Percentiles rank a stretch among this genome's conserved stretches.
phyloP scores from a whole-genome alignment of 2,888 invertebrate species.

The Drosophila recens region DNA sequence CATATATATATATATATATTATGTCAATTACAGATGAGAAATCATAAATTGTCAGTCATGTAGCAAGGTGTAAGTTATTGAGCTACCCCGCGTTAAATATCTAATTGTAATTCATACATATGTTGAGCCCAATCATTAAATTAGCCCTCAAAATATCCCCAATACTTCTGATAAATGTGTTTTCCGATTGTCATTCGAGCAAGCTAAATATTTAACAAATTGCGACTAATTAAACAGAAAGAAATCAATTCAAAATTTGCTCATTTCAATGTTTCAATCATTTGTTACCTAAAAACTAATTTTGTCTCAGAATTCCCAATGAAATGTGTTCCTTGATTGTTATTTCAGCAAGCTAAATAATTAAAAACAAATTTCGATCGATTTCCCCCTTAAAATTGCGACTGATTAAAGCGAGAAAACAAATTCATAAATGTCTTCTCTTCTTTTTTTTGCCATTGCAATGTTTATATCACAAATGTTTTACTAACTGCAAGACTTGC shows the following conservation, averaged over 20 bases:
- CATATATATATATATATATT: conserved; percentile 2
- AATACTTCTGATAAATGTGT: neutral
- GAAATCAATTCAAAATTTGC: neutral
- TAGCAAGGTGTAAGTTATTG: conserved; percentile 64
- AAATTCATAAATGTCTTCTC: neutral
- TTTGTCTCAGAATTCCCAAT: neutral
- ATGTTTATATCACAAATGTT: neutral
- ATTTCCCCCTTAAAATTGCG: conserved; percentile 4
- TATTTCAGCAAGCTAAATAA: neutral
- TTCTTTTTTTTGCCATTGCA: neutral
- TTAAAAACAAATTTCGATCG: conserved; percentile 11
- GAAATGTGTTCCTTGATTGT: neutral
- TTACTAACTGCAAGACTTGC: conserved; percentile 26
- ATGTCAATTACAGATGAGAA: conserved; percentile 67
- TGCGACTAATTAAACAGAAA: neutral
- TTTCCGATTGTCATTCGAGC: neutral
- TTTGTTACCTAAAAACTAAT: too few relatives aligned
- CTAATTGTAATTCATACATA: neutral
- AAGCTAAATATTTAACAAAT: conserved; percentile 7
- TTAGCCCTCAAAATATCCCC: neutral
- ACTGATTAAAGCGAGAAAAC: neutral
- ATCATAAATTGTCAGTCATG: conserved; percentile 45
- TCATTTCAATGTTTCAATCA: neutral
- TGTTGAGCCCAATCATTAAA: conserved; percentile 6
- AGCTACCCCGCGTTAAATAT: conserved; percentile 23